phyloP scores from a whole-genome alignment of 2,113 vertebrate genomes.

The Piprites chloris region DNA sequence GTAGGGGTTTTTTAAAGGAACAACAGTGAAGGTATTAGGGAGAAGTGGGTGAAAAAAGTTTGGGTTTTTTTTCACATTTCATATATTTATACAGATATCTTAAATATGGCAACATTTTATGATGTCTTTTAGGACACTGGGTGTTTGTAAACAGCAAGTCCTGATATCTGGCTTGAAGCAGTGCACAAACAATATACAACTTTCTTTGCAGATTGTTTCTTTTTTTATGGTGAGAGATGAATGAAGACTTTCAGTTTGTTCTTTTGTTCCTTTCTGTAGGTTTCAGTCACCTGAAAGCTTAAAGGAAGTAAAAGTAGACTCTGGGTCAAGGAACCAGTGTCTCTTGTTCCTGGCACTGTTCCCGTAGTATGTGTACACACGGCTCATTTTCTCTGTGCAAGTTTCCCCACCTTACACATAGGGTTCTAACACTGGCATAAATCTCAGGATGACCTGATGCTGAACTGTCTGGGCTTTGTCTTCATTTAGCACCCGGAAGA shows the following conservation, averaged over 20 bases:
- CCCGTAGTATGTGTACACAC: accelerated
- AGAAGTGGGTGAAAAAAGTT: neutral
- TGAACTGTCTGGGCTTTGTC: neutral
- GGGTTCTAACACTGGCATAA: neutral
- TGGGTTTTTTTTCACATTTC: neutral
- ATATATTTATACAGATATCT: neutral
- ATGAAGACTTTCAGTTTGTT: neutral
- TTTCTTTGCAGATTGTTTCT: neutral
- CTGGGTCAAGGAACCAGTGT: neutral
- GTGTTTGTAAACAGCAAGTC: neutral
- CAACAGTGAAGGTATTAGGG: neutral
- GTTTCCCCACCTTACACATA: neutral
- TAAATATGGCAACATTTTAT: neutral
- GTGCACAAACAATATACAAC: neutral
- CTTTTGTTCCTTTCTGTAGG: neutral
- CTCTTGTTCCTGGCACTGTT: neutral
- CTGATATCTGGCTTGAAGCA: neutral
- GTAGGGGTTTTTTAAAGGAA: neutral
- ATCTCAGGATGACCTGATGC: neutral
- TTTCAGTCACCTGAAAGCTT: constrained; percentile 8
- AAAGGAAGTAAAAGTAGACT: neutral
- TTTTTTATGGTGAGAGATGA: neutral
- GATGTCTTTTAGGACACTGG: neutral
- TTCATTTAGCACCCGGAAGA: neutral
- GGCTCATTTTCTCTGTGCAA: neutral